phyloP scores from a whole-genome alignment of 2,113 vertebrate genomes.

The Stigmatopora nigra region DNA sequence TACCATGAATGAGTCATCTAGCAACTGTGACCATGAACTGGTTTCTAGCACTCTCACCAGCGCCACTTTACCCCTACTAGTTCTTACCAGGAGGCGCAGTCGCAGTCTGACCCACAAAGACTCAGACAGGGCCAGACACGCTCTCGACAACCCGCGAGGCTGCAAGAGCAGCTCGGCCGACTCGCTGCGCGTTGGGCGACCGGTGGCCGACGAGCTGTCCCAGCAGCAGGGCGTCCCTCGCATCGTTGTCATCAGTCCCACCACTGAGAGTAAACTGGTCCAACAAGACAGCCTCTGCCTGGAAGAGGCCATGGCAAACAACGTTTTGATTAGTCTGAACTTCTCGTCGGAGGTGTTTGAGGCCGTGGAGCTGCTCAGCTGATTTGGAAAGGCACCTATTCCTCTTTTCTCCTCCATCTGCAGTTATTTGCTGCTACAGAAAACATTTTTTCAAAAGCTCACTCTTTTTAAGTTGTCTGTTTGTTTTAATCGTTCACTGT shows the following conservation, averaged over 20 bases:
- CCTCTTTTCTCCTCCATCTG: neutral
- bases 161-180: conserved; percentile 44
- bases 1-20: conserved; percentile 31
- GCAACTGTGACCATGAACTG: conserved; percentile 45
- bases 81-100: conserved; percentile 50
- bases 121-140: neutral
- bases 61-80: conserved; percentile 49
- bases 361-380: conserved; percentile 50
- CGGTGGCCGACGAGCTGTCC: neutral
- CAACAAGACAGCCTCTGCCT: conserved; percentile 35
- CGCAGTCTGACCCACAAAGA: conserved; percentile 41
- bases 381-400: conserved; percentile 7
- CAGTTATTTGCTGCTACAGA: neutral
- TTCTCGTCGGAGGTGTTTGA: conserved; percentile 59
- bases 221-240: conserved; percentile 43
- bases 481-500: neutral
- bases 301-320: conserved; percentile 32
- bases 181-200: conserved; percentile 29
- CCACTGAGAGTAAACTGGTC: conserved; percentile 54
- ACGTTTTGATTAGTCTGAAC: conserved; percentile 47
- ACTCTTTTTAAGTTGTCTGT: too few relatives aligned
- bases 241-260: conserved; percentile 62
- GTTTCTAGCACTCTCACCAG: conserved; percentile 54
- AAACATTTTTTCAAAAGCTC: neutral
- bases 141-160: too few relatives aligned